Percentiles rank a stretch among this genome's conserved stretches.
phyloP scores from a whole-genome alignment of 2,113 vertebrate genomes.

The Opisthocomus hoazin region DNA sequence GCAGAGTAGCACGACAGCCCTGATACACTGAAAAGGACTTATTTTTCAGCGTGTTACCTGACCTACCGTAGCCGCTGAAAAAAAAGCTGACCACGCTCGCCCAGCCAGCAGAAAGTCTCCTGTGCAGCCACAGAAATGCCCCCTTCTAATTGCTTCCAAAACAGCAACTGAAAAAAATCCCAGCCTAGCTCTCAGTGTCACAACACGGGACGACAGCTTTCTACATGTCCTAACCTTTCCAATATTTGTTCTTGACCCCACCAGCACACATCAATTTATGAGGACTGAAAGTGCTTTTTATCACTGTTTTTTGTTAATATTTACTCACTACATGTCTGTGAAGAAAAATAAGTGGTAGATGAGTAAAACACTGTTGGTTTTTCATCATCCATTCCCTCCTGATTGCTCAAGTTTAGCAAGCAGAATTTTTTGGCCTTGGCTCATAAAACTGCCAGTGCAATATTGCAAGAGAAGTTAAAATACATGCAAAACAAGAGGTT shows the following conservation, averaged over 20 bases:
- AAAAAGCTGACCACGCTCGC: neutral
- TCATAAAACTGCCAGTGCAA: neutral
- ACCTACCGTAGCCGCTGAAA: neutral
- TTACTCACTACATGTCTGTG: neutral
- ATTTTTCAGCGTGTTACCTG: neutral
- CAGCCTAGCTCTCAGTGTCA: neutral
- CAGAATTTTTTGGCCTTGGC: neutral
- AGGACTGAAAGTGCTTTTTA: constrained; percentile 11
- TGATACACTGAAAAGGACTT: neutral
- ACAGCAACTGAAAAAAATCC: neutral
- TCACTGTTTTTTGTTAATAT: constrained; percentile 12
- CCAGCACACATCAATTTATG: neutral
- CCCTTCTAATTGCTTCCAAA: constrained; percentile 27
- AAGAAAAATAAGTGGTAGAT: constrained; percentile 15
- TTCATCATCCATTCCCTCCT: constrained; percentile 35
- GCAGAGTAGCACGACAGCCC: neutral
- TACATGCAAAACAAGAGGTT: neutral
- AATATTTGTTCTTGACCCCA: constrained; percentile 16
- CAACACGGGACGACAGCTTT: neutral
- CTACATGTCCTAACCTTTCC: neutral
- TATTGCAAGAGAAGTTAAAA: constrained; percentile 12
- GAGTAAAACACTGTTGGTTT: constrained; percentile 56
- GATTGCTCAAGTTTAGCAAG: constrained; percentile 45
- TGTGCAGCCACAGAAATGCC: constrained; percentile 4
- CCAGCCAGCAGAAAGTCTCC: neutral